Evolutionary conservation across 2,113 vertebrate species (phyloP), one percentile per base, ranked within the genome.

Genomic region (rabbit (Oryctolagus cuniculus)): DNA sequence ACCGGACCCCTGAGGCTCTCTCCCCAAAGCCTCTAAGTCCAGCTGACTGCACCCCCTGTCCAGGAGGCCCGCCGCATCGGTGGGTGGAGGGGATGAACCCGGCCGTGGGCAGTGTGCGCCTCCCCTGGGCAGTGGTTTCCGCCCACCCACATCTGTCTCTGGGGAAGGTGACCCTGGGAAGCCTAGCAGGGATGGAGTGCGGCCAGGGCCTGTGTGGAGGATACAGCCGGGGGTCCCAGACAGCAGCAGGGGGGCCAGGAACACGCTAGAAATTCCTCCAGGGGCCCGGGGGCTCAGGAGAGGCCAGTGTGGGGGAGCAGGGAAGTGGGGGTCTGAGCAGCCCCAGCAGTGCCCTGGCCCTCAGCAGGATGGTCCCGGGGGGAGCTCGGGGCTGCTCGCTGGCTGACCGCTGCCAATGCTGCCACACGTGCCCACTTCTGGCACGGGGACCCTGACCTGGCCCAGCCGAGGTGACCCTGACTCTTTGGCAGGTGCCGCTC

Each of bases 401-500:
- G 19, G 25, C 64, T 24, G 36, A 21, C 15, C 10, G 51, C 13
- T 53, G 51, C 51, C 2, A 2, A 10, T 0, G 1, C 69, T 49
- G 79, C 36, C 6, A 29, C 8, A 34, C 21, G 69, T 49, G 6
- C 63, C 67, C 7, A 3, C 15, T 55, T 58, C 63, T 36, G 29
- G 25, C 78, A 21, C 64, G 16, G 10, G 75, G 74, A 29, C 80
- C 69, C 61, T 25, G 31, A 74, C 49, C 36, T 3, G 0, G 24
- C 77, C 88, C 24, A 51, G 31, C 25, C n/a, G 7, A 75, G 29
- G 27, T 53, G 34, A 24, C 38, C 27, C 10, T 3, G 0, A 22
- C 83, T 77, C 66, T 91, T 78, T 73, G 17, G 0, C 93, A 95
- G 93, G 77, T 61, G 15, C 86, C 3, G 2, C 90, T 67, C 79